phyloP scores from a whole-genome alignment of 2,888 invertebrate species.

The Nomada fabriciana region DNA sequence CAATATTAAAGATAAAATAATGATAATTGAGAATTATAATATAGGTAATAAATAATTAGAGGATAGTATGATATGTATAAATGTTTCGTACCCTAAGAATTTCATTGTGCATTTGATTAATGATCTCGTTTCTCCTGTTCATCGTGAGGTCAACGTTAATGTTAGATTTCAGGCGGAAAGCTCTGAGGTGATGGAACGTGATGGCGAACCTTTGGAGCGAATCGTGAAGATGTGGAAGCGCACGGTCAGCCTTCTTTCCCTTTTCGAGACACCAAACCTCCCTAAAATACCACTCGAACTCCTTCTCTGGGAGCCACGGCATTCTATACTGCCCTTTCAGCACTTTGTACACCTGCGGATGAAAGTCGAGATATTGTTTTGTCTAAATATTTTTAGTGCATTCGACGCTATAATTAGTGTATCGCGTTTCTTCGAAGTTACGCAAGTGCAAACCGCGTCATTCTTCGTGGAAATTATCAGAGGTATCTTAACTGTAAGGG shows the following conservation, averaged over 20 bases:
- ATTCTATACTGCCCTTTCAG: conserved; percentile 82
- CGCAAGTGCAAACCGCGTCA: conserved; percentile 17
- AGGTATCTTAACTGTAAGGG: background rate
- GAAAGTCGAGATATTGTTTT: conserved; percentile 69
- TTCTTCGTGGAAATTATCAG: background rate
- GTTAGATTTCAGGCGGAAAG: conserved; percentile 81
- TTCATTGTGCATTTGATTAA: conserved; percentile 81
- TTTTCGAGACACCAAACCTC: conserved; percentile 83
- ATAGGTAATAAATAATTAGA: background rate
- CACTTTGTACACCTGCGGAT: conserved; percentile 81
- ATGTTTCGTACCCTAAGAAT: conserved; percentile 77
- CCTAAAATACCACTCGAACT: conserved; percentile 82
- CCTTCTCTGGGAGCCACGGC: conserved; percentile 84
- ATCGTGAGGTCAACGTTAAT: conserved; percentile 85
- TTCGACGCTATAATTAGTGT: background rate
- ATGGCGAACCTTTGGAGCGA: conserved; percentile 85
- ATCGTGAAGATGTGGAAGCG: conserved; percentile 87
- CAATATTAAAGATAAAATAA: too few relatives aligned
- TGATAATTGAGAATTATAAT: background rate
- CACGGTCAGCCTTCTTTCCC: conserved; percentile 85
- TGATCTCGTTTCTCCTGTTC: conserved; percentile 84
- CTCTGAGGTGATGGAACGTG: conserved; percentile 84
- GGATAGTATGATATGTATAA: conserved; percentile 6
- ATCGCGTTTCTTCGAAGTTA: conserved; percentile 37
- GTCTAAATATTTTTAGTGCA: conserved; percentile 22